Conservation (phyloP, 2,113 vertebrate genomes). For the Plectropomus leopardus region DNA sequence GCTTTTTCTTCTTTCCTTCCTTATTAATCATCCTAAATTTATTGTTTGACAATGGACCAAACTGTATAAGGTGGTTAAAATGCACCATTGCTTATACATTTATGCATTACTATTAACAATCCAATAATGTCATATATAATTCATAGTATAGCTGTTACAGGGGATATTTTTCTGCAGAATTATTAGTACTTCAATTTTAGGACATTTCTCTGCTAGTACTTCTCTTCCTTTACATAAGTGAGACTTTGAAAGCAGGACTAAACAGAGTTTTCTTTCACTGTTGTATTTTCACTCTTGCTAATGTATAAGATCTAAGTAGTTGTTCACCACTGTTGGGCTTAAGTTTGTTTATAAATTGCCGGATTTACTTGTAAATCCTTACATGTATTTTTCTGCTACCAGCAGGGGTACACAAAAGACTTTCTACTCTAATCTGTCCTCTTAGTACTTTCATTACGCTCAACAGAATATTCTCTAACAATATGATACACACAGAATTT, state of each 20-base stretch:
- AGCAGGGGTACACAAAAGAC: not conserved
- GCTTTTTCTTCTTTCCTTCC: not conserved
- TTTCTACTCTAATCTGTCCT: not conserved
- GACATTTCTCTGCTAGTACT: not conserved
- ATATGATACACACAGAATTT: not conserved
- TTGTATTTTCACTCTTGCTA: not conserved
- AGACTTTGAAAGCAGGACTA: too few species aligned
- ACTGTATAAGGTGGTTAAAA: not conserved
- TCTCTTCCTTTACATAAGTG: too few species aligned
- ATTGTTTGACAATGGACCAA: not conserved
- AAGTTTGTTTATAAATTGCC: not conserved
- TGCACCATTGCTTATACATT: not conserved
- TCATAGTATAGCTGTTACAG: too few species aligned
- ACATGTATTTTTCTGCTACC: not conserved
- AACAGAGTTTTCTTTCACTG: too few species aligned
- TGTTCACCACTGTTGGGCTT: not conserved
- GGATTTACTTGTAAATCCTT: not conserved
- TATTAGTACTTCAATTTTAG: not conserved
- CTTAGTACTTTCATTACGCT: not conserved
- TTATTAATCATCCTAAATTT: not conserved
- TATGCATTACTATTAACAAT: not conserved
- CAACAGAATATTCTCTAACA: not conserved
- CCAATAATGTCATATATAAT: not conserved
- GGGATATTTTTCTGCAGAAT: not conserved
- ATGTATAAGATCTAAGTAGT: not conserved